Conservation (phyloP, 2,113 vertebrate genomes). For the Candoia aspera region DNA sequence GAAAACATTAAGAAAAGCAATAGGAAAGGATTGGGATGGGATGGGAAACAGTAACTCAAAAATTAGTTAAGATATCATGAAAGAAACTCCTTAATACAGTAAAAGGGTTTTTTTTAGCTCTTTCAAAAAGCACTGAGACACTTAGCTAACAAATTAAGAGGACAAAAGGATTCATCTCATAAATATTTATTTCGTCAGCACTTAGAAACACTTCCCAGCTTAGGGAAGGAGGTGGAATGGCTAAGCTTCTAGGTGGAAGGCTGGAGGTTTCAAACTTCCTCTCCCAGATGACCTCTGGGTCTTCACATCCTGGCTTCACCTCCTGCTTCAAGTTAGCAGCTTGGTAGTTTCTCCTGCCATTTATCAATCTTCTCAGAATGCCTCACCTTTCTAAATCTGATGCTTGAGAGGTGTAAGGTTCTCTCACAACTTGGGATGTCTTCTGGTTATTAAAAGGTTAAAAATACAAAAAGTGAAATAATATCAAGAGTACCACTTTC, state of each 20-base stretch:
- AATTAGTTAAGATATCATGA: background rate
- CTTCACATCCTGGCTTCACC: background rate
- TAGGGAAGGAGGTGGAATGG: background rate
- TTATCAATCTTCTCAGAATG: background rate
- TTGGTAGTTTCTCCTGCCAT: background rate
- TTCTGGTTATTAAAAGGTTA: background rate
- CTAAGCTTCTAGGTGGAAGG: background rate
- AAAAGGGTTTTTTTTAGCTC: background rate
- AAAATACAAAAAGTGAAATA: background rate
- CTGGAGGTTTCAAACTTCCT: background rate
- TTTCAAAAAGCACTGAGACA: background rate
- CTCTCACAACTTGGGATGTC: background rate
- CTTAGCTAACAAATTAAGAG: background rate
- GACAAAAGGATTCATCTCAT: background rate
- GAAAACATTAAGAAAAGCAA: background rate
- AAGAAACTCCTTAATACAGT: background rate
- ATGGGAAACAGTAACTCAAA: background rate
- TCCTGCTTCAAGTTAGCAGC: background rate
- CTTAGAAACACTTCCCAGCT: background rate
- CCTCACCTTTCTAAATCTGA: background rate
- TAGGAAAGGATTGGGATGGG: background rate
- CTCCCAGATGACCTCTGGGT: background rate
- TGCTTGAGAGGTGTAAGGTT: background rate
- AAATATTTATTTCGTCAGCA: background rate
- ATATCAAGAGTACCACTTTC: background rate